Conservation (phyloP, 2,797 vertebrate genomes). For the Danionella dracula region DNA sequence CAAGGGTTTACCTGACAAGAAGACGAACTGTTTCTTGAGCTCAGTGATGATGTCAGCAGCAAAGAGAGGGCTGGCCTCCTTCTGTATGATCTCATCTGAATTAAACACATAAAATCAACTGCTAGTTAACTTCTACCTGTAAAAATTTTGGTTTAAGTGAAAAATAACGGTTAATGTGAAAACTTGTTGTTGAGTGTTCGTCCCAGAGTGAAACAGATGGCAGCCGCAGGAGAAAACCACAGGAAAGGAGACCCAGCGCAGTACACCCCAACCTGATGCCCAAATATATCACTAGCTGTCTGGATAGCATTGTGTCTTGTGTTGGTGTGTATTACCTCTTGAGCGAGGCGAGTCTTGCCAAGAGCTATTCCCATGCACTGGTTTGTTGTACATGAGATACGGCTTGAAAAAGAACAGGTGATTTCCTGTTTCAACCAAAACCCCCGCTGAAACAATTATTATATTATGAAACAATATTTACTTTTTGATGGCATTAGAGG, state of each 20-base stretch:
- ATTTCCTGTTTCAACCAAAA: constrained; percentile 11
- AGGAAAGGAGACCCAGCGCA: background rate
- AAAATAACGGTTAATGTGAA: too few species aligned
- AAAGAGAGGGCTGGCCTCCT: constrained; percentile 71
- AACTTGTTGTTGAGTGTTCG: too few species aligned
- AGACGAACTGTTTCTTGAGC: constrained; percentile 85
- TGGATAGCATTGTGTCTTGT: constrained; percentile 8
- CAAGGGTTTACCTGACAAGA: constrained; percentile 51
- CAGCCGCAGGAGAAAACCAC: background rate
- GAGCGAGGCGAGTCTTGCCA: constrained; percentile 16
- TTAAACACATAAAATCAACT: background rate
- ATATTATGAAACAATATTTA: too few species aligned
- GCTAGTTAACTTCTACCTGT: background rate
- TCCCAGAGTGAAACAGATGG: background rate
- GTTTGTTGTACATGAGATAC: background rate
- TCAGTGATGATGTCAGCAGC: constrained; percentile 85
- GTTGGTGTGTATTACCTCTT: constrained; percentile 6
- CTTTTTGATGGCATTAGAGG: too few species aligned
- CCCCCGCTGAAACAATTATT: constrained; percentile 22
- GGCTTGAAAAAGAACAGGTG: background rate
- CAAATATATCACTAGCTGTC: constrained; percentile 3
- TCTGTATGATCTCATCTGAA: constrained; percentile 87
- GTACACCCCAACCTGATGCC: background rate
- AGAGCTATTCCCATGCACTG: constrained; percentile 23
- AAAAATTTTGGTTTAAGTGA: too few species aligned